These are phyloP conservation scores for Callithrix jacchus DNA, from an alignment of 2,113 vertebrate species.

Conservation along the genomic window DNA sequence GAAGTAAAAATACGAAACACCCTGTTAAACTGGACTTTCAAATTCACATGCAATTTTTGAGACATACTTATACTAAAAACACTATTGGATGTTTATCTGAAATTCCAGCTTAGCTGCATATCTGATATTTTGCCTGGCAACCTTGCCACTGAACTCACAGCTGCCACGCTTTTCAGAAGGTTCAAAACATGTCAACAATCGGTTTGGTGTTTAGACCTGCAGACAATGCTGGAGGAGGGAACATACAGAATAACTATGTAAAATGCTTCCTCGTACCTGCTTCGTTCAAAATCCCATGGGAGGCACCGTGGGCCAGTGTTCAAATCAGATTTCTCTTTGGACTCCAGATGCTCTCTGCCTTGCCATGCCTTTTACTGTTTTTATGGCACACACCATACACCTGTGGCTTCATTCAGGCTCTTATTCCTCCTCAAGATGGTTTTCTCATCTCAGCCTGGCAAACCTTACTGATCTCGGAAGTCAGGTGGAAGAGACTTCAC, in stretches of 20 bases:
- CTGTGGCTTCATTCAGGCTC: background rate
- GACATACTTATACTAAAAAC: background rate
- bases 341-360: background rate
- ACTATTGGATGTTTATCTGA: background rate
- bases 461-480: background rate
- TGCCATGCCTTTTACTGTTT: accelerated
- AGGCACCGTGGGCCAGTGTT: background rate
- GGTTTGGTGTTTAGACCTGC: background rate
- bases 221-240: no score
- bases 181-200: background rate
- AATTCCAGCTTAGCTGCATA: background rate
- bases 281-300: background rate
- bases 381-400: background rate
- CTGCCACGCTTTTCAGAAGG: background rate
- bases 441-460: background rate
- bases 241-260: background rate
- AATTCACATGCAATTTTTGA: background rate
- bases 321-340: background rate
- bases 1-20: background rate
- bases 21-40: background rate
- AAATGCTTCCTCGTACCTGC: background rate
- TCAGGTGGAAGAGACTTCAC: background rate
- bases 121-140: background rate
- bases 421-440: background rate
- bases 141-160: background rate